phyloP scores from a whole-genome alignment of 1,140 invertebrate species.

The Bilobella aurantiaca region DNA sequence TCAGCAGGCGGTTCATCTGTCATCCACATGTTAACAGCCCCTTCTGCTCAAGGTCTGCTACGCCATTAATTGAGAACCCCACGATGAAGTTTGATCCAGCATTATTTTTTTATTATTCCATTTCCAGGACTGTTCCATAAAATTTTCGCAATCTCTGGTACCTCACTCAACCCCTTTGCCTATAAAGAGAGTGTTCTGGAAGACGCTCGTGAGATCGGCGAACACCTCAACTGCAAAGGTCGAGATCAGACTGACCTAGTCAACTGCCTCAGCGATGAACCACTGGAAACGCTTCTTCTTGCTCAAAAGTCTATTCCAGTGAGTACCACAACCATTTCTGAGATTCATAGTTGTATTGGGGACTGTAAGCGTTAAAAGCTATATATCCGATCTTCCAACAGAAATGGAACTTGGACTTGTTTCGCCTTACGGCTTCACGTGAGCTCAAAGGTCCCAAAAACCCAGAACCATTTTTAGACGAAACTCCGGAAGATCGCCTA shows the following conservation, averaged over 20 bases:
- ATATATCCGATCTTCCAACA: not conserved
- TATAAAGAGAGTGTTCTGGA: not conserved
- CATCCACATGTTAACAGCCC: not conserved
- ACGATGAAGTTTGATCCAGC: not conserved
- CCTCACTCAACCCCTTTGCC: not conserved
- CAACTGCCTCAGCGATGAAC: not conserved
- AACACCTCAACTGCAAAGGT: too few relatives aligned
- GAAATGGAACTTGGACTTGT: not conserved
- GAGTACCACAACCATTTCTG: not conserved
- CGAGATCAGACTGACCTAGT: too few relatives aligned
- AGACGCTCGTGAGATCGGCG: not conserved
- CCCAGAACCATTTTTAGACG: not conserved
- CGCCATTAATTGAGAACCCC: not conserved
- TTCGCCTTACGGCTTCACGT: not conserved
- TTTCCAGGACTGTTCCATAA: not conserved
- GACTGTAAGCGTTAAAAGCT: not conserved
- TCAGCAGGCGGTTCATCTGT: conserved; percentile 29
- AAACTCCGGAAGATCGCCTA: not conserved
- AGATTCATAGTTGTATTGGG: not conserved
- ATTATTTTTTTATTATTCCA: not conserved
- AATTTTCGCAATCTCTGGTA: not conserved
- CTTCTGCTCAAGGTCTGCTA: not conserved
- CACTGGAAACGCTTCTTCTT: not conserved
- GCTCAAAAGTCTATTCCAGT: not conserved
- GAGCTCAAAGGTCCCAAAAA: not conserved